Evolutionary conservation across 1,140 invertebrate species (phyloP).

Genomic region (Drosophila serrata): DNA sequence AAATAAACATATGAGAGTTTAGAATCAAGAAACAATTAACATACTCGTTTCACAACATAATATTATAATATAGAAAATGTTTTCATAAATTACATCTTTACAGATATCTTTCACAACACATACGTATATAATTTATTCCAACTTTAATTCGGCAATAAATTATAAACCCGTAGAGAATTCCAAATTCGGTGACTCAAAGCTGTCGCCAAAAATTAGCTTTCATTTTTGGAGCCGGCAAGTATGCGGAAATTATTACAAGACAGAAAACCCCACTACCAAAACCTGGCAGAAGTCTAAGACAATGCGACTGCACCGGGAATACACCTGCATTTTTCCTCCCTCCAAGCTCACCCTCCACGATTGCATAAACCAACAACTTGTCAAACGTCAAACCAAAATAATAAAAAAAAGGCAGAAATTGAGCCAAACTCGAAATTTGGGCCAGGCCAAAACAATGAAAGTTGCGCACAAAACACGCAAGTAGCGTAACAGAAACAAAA

Average conservation of each 20-base stretch:
- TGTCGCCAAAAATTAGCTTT: conserved; percentile 26
- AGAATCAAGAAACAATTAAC: neutral
- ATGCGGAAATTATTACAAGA: conserved; percentile 46
- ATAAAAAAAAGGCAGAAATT: conserved; percentile 3
- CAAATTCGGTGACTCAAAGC: neutral
- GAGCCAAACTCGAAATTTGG: conserved; percentile 58
- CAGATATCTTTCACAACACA: neutral
- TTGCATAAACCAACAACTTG: conserved; percentile 57
- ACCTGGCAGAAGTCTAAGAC: conserved; percentile 29
- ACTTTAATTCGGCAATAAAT: neutral
- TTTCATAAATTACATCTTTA: too few relatives aligned
- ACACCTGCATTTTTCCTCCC: conserved; percentile 24
- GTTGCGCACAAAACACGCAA: conserved; percentile 67
- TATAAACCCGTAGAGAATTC: conserved; percentile 3
- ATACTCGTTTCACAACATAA: too few relatives aligned
- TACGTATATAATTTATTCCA: neutral
- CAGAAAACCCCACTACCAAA: conserved; percentile 21
- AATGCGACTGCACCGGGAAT: conserved; percentile 48
- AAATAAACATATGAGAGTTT: neutral
- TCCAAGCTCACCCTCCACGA: neutral
- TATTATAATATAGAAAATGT: neutral
- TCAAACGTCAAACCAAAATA: conserved; percentile 65
- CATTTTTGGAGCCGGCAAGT: conserved; percentile 33
- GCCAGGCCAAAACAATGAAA: conserved; percentile 67
- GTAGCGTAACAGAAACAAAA: conserved; percentile 60